phyloP scores from a whole-genome alignment of 2,113 vertebrate genomes.

The Serilophus lunatus region DNA sequence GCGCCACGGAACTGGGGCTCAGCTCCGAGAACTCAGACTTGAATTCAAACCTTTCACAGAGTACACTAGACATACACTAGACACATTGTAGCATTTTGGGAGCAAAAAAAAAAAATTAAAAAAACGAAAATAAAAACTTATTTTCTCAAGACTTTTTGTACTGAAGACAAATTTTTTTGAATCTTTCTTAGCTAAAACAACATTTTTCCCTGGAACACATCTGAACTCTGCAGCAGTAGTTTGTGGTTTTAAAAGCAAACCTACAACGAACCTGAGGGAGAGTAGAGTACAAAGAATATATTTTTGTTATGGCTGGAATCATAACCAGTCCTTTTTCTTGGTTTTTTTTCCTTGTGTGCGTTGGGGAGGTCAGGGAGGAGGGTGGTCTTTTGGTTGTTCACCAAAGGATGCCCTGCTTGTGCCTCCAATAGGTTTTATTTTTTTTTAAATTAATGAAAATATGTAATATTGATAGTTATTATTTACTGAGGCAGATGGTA shows the following conservation, averaged over 20 bases:
- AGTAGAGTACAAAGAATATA: conserved; percentile 91
- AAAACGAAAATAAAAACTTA: conserved; percentile 78
- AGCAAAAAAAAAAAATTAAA: conserved; percentile 81
- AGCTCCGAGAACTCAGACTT: conserved; percentile 88
- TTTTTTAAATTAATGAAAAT: conserved; percentile 87
- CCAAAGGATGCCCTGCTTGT: conserved; percentile 60
- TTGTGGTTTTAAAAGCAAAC: conserved; percentile 75
- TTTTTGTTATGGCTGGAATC: conserved; percentile 89
- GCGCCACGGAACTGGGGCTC: conserved; percentile 87
- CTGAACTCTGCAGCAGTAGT: conserved; percentile 77
- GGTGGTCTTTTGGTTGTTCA: conserved; percentile 33
- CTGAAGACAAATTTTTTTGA: conserved; percentile 82
- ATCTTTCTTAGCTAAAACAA: conserved; percentile 81
- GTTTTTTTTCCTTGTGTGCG: conserved; percentile 61
- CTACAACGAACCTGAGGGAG: conserved; percentile 81
- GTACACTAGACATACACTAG: conserved; percentile 92
- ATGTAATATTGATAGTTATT: conserved; percentile 86
- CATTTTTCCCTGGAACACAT: conserved; percentile 83
- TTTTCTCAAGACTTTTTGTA: conserved; percentile 88
- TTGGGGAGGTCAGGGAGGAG: conserved; percentile 47
- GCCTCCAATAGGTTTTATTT: conserved; percentile 80
- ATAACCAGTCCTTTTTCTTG: conserved; percentile 63
- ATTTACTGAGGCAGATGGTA: conserved; percentile 83
- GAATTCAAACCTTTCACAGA: conserved; percentile 91
- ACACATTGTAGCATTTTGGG: conserved; percentile 86